Evolutionary conservation across 2,797 vertebrate genomes (phyloP).

Genomic region (Muraenolepis orangiensis): DNA sequence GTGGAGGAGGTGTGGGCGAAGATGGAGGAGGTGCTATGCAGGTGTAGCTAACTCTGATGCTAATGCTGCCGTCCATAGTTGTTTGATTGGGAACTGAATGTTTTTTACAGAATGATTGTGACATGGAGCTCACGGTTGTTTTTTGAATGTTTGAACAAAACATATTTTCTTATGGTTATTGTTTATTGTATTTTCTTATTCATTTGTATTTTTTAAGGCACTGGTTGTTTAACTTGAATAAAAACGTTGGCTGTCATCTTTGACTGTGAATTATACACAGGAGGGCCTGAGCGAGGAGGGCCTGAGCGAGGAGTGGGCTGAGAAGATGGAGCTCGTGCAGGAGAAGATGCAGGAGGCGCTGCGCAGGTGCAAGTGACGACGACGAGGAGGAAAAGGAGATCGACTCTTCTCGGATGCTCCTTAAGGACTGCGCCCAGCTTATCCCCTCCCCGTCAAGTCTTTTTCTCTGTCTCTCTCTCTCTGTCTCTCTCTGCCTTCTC

Average conservation of each 20-base stretch:
- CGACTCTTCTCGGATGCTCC: not conserved
- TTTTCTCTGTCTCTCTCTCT: not conserved
- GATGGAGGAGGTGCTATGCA: constrained; percentile 39
- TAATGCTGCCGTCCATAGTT: not conserved
- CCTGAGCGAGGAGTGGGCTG: constrained; percentile 71
- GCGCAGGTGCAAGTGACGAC: constrained; percentile 62
- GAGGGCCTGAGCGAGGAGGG: no score
- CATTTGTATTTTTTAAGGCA: not conserved
- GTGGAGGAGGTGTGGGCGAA: constrained; percentile 39
- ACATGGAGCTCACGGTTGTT: not conserved
- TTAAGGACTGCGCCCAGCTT: not conserved
- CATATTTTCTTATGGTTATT: no score
- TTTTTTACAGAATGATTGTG: not conserved
- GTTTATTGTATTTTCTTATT: not conserved
- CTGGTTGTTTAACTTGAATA: not conserved
- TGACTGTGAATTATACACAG: not conserved
- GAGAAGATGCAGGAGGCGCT: constrained; percentile 76
- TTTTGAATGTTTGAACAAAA: no score
- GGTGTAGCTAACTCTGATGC: constrained; percentile 29
- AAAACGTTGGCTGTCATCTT: not conserved
- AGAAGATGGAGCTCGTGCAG: constrained; percentile 75
- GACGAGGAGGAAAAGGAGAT: not conserved
- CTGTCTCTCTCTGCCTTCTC: not conserved
- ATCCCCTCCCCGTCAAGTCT: not conserved
- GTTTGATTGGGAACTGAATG: not conserved